Conservation (phyloP, 2,888 invertebrate species). For the Erebia epiphron region DNA sequence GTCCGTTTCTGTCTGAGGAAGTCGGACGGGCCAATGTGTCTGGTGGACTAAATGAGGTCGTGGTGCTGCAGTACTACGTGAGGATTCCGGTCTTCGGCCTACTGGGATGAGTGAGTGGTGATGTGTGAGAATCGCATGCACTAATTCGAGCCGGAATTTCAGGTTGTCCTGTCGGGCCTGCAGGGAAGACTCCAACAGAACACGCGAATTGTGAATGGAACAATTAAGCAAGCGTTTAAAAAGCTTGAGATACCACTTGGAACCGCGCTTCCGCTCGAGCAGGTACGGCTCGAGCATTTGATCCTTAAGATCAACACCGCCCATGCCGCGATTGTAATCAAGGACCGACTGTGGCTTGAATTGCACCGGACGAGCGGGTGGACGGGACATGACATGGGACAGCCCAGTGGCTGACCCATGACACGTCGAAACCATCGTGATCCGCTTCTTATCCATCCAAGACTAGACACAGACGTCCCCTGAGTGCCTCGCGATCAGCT, state of each 20-base stretch:
- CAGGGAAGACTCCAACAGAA: neutral
- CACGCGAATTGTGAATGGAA: constrained; percentile 4
- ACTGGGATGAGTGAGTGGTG: neutral
- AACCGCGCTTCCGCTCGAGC: neutral
- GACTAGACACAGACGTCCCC: neutral
- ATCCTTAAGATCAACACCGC: constrained; percentile 16
- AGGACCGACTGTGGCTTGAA: constrained; percentile 1
- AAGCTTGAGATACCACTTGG: constrained; percentile 8
- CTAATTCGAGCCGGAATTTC: constrained; percentile 1
- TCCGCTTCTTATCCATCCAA: constrained; percentile 6
- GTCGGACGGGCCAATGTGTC: constrained; percentile 3
- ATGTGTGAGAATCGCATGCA: neutral
- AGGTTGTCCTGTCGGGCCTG: neutral
- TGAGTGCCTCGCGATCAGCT: neutral
- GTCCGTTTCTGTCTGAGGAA: neutral
- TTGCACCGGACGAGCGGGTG: neutral
- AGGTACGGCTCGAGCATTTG: no score
- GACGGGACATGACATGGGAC: neutral
- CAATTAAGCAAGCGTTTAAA: constrained; percentile 7
- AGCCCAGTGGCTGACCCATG: constrained; percentile 10
- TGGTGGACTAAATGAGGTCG: neutral
- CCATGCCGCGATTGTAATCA: constrained; percentile 10
- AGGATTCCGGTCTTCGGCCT: neutral
- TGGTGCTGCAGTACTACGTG: neutral
- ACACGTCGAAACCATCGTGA: constrained; percentile 1